Conservation (phyloP, 2,888 invertebrate species). For the Acanthoscelides obtectus region DNA sequence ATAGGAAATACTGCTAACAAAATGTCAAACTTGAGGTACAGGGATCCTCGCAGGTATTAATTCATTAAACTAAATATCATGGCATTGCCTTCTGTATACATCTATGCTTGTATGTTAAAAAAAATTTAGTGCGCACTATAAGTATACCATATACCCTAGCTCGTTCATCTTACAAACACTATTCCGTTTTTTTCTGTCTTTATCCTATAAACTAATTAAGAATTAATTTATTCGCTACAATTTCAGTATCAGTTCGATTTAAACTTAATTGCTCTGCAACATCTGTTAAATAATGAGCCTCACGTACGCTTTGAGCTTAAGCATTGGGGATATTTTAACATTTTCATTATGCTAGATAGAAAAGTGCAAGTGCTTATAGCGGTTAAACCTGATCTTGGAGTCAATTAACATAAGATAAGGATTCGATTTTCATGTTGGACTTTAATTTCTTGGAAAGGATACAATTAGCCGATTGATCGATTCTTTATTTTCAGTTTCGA, state of each 20-base stretch:
- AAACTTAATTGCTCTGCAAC: not conserved
- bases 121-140: no score
- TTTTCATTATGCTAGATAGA: not conserved
- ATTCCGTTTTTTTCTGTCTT: not conserved
- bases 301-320: not conserved
- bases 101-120: no score
- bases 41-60: no score
- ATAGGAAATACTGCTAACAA: no score
- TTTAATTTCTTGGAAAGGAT: not conserved
- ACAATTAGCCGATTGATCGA: not conserved
- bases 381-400: not conserved
- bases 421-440: not conserved
- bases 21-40: no score
- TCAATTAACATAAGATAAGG: not conserved
- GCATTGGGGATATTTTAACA: not conserved
- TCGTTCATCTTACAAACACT: not conserved
- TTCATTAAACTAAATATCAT: no score
- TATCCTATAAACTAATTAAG: not conserved
- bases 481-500: no score
- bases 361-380: not conserved
- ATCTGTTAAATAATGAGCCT: not conserved
- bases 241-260: not conserved
- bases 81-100: no score
- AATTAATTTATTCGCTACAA: not conserved
- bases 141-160: no score